Conservation (phyloP, 2,113 vertebrate species). For the Fukomys damarensis region DNA sequence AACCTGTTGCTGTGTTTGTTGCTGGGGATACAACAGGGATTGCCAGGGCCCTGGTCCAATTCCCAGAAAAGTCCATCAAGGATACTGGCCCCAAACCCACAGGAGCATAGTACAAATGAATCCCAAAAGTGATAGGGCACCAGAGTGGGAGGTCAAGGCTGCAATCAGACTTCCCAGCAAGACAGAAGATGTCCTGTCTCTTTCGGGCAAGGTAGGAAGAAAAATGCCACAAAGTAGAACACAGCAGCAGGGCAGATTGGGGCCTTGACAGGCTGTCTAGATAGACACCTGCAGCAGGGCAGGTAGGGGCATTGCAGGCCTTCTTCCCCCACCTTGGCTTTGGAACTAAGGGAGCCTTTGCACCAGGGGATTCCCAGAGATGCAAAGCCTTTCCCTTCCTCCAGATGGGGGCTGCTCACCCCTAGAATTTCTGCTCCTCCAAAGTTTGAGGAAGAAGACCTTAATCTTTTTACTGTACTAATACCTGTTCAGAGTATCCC, state of each 20-base stretch:
- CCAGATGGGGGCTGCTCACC: not conserved
- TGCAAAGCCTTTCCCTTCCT: not conserved
- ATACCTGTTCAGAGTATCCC: not conserved
- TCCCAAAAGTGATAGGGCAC: not conserved
- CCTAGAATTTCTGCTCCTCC: not conserved
- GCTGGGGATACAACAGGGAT: not conserved
- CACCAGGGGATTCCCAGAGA: not conserved
- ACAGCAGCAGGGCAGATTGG: not conserved
- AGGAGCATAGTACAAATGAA: not conserved
- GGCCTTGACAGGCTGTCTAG: not conserved
- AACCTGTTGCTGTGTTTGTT: not conserved
- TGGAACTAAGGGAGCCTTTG: not conserved
- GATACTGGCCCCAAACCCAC: not conserved
- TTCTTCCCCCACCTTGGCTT: not conserved
- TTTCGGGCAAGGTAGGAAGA: not conserved
- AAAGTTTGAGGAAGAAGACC: not conserved
- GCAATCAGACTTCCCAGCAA: not conserved
- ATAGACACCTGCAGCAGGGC: not conserved
- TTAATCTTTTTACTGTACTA: not conserved
- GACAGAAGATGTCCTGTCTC: not conserved
- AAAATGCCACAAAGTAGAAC: not conserved
- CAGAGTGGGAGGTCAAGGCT: not conserved
- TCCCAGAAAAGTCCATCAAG: not conserved
- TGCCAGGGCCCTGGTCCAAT: not conserved
- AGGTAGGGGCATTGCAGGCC: not conserved